phyloP scores from a whole-genome alignment of 2,797 vertebrate genomes.

The Ctenochaetus hawaiiensis region DNA sequence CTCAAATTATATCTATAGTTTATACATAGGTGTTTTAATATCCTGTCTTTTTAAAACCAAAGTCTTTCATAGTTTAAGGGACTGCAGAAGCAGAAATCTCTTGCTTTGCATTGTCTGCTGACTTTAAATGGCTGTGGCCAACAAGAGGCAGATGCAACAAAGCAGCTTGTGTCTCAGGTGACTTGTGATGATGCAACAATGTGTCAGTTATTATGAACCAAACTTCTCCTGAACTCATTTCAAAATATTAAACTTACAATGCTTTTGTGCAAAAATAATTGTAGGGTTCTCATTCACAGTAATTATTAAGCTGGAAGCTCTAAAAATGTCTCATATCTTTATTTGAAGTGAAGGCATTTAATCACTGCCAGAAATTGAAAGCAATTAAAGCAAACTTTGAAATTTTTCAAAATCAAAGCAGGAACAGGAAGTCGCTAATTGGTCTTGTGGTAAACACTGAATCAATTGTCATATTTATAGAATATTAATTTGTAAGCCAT shows the following conservation, averaged over 20 bases:
- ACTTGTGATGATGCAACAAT: not conserved
- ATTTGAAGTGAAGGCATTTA: not conserved
- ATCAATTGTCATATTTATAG: constrained; percentile 3
- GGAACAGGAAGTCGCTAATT: not conserved
- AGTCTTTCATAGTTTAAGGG: too few relatives aligned
- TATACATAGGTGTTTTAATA: too few relatives aligned
- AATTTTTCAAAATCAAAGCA: not conserved
- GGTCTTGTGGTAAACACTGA: not conserved
- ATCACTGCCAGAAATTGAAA: not conserved
- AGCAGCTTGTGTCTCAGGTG: not conserved
- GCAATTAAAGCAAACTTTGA: not conserved
- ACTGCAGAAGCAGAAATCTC: not conserved
- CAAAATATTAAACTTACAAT: too few relatives aligned
- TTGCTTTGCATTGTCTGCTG: not conserved
- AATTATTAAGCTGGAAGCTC: too few relatives aligned
- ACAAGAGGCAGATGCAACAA: not conserved
- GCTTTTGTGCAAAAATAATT: too few relatives aligned
- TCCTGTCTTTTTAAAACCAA: too few relatives aligned
- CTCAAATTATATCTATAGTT: too few relatives aligned
- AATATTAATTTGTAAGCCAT: not conserved
- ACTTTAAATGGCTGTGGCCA: not conserved
- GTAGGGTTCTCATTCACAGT: too few relatives aligned
- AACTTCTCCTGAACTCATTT: not conserved
- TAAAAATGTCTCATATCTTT: too few relatives aligned
- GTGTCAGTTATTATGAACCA: not conserved